A percentile compares a stretch with the other conserved stretches of the same genome.
These are phyloP conservation scores for Apaloderma vittatum DNA, from an alignment of 2,113 vertebrate species.

Conservation along the genomic window DNA sequence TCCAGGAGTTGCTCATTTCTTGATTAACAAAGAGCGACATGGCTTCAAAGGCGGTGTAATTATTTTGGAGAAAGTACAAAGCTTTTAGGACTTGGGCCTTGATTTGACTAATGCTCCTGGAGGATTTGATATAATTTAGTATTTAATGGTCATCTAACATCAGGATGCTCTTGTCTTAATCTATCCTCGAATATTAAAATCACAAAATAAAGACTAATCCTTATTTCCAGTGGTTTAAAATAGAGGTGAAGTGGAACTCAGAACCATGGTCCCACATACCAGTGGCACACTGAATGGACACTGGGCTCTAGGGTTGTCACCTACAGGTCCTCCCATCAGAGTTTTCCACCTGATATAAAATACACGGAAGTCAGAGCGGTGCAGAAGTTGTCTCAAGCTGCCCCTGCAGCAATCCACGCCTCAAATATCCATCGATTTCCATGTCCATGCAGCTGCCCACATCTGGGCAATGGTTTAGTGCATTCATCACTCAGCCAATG, in stretches of 20 bases:
- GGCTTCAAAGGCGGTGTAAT: background rate
- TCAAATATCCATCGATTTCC: accelerated
- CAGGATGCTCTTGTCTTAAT: background rate
- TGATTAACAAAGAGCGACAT: background rate
- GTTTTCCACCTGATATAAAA: background rate
- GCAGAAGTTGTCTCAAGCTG: background rate
- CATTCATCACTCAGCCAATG: accelerated
- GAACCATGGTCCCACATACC: background rate
- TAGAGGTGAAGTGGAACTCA: background rate
- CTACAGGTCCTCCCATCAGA: background rate
- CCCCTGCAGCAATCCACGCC: background rate
- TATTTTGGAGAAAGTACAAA: background rate
- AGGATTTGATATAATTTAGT: background rate
- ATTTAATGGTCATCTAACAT: background rate
- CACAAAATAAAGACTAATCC: background rate
- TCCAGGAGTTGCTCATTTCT: background rate
- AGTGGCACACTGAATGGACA: background rate
- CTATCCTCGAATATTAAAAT: background rate
- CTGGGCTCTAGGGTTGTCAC: background rate
- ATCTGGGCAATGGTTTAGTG: background rate
- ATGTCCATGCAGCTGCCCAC: background rate
- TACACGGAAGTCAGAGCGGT: background rate
- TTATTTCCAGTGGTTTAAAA: background rate
- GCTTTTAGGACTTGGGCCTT: background rate
- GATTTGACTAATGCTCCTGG: background rate